phyloP scores from a whole-genome alignment of 2,113 vertebrate genomes.

The Oncorhynchus clarkii region DNA sequence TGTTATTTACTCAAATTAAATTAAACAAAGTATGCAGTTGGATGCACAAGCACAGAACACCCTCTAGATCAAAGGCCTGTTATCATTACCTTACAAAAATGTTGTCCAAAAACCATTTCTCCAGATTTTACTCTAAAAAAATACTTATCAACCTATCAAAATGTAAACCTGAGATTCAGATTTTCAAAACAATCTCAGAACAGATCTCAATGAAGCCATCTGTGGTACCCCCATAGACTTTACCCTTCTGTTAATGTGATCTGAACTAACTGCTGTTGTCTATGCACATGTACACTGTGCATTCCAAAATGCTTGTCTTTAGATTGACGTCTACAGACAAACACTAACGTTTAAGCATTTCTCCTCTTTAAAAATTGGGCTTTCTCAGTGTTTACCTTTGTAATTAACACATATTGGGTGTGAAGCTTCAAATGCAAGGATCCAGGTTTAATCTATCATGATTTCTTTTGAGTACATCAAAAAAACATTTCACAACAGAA shows the following conservation, averaged over 20 bases:
- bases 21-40: not conserved
- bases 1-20: not conserved
- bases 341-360: constrained; percentile 5
- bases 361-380: constrained; percentile 1
- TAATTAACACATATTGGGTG: constrained; percentile 11
- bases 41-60: not conserved
- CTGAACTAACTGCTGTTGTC: not conserved
- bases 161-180: constrained; percentile 71
- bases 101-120: constrained; percentile 35
- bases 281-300: not conserved
- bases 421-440: constrained; percentile 2
- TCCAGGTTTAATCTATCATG: not conserved
- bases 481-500: constrained; percentile 36
- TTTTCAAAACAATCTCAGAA: constrained; percentile 29
- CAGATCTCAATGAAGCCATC: constrained; percentile 16
- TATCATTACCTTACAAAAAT: constrained; percentile 37
- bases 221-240: not conserved
- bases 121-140: constrained; percentile 48
- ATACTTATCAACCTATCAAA: constrained; percentile 42
- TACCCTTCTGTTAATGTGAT: not conserved
- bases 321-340: not conserved
- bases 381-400: constrained; percentile 5
- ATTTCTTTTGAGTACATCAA: constrained; percentile 29
- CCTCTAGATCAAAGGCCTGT: not conserved
- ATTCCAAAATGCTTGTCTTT: not conserved